Conservation (phyloP, 2,113 vertebrate genomes). For the Redunca redunca region DNA sequence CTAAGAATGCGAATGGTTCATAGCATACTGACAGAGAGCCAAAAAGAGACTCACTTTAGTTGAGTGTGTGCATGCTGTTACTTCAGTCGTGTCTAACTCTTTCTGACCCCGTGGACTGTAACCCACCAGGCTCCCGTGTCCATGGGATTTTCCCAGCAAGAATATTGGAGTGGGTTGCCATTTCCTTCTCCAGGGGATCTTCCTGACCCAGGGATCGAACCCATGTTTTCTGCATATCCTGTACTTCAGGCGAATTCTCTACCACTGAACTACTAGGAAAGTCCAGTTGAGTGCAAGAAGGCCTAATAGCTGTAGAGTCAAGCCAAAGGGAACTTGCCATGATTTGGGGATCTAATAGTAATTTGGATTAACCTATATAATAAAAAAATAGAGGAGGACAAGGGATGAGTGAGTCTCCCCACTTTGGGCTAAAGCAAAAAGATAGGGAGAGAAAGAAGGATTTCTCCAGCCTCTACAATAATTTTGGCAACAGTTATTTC, state of each 20-base stretch:
- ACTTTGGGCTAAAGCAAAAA: background rate
- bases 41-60: background rate
- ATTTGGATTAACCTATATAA: background rate
- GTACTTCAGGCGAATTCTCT: background rate
- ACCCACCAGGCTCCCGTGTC: background rate
- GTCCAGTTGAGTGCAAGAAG: background rate
- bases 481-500: background rate
- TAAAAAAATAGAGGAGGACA: background rate
- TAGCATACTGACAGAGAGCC: background rate
- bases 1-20: background rate
- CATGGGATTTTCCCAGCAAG: background rate
- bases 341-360: background rate
- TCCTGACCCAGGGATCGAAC: background rate
- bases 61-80: accelerated
- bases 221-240: background rate
- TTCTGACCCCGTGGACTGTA: background rate
- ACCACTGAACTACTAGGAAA: background rate
- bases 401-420: background rate
- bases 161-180: background rate
- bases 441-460: background rate
- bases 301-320: background rate
- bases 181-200: background rate
- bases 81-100: background rate
- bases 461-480: background rate
- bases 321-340: background rate